phyloP scores from a whole-genome alignment of 2,113 vertebrate species.

The Leucoraja erinaceus region DNA sequence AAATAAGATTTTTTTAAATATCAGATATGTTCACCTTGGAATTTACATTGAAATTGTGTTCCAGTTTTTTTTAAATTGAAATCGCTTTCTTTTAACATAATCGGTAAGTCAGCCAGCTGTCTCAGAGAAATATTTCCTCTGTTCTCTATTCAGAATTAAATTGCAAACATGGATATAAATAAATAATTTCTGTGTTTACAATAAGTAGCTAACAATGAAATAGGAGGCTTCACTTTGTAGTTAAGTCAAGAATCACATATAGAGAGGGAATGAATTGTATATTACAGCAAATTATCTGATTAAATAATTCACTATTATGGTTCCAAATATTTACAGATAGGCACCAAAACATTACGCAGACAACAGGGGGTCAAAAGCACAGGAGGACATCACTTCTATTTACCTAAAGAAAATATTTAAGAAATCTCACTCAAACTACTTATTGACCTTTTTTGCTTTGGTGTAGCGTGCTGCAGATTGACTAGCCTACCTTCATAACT shows the following conservation, averaged over 20 bases:
- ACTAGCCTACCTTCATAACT: not conserved
- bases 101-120: not conserved
- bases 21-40: slow-evolving; percentile 27
- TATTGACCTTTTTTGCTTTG: not conserved
- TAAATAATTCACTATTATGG: not conserved
- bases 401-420: not conserved
- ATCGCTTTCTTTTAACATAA: not conserved
- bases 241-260: not conserved
- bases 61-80: slow-evolving; percentile 4
- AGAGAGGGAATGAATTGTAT: not conserved
- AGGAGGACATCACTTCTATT: not conserved
- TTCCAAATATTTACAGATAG: not conserved
- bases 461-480: not conserved
- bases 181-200: not conserved
- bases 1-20: not conserved
- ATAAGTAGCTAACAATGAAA: not conserved
- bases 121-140: not conserved
- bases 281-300: not conserved
- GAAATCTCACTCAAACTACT: not conserved
- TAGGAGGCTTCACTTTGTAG: not conserved
- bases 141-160: not conserved
- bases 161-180: not conserved
- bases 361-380: not conserved
- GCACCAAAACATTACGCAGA: not conserved
- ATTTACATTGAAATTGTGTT: not conserved